phyloP scores from a whole-genome alignment of 2,888 invertebrate genomes.

The Apotomis capreana region DNA sequence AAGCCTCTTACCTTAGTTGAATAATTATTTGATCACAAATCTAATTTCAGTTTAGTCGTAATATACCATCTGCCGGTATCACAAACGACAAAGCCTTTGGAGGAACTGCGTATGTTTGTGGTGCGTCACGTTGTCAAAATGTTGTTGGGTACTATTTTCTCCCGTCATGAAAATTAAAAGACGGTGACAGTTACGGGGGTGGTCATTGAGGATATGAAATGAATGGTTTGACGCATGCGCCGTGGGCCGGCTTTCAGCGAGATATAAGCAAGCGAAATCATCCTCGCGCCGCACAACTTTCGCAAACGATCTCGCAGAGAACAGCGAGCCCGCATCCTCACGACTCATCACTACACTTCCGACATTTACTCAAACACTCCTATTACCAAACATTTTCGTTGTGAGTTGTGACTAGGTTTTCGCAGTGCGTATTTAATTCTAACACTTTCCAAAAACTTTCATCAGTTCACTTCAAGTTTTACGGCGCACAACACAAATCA shows the following conservation, averaged over 20 bases:
- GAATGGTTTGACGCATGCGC: slow-evolving; percentile 71
- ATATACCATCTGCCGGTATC: too few species aligned
- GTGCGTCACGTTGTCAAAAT: slow-evolving; percentile 14
- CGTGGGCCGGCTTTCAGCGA: slow-evolving; percentile 53
- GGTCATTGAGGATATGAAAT: slow-evolving; percentile 78
- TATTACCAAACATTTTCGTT: slow-evolving; percentile 25
- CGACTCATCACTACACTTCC: slow-evolving; percentile 49
- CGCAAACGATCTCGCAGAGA: slow-evolving; percentile 73
- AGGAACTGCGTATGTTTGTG: background rate
- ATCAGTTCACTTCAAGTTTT: slow-evolving; percentile 53
- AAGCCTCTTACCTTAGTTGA: too few species aligned
- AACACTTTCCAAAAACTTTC: slow-evolving; percentile 60
- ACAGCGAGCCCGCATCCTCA: slow-evolving; percentile 57
- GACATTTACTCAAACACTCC: slow-evolving; percentile 44
- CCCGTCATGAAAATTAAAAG: slow-evolving; percentile 41
- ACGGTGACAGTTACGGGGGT: slow-evolving; percentile 69
- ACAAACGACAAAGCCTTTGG: background rate
- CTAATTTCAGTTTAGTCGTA: too few species aligned
- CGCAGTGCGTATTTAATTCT: slow-evolving; percentile 56
- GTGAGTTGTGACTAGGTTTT: slow-evolving; percentile 61
- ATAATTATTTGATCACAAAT: too few species aligned
- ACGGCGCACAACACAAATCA: slow-evolving; percentile 50
- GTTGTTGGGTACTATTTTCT: slow-evolving; percentile 11
- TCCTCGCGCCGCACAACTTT: slow-evolving; percentile 76
- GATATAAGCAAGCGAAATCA: slow-evolving; percentile 76